Base-by-base conservation (phyloP, 2,113 vertebrate species). In the Labeo rohita region DNA sequence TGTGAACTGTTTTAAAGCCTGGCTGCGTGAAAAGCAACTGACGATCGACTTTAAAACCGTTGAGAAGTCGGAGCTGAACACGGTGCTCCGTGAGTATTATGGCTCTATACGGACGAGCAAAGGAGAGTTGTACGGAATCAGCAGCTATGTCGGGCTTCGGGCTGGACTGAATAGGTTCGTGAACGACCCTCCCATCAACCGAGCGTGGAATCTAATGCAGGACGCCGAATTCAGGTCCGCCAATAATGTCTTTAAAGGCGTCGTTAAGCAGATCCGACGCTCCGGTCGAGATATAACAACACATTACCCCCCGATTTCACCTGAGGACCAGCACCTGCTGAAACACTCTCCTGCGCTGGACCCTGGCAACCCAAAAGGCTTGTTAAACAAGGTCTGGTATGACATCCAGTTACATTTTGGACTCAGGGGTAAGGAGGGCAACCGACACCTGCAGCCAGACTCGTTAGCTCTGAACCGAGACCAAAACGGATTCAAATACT, bases 381-480 rank as follows among this genome's bases (percentile, higher is more conserved):
- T 70, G 8, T 59, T 87, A 11, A 84, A 87, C 21, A 87, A 79
- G n/a, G 86, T 87, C 21, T 84, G 86, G 81, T 87, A 78, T 39
- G 73, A 84, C 47, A 87, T 87, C 45, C 81, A 78, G 36, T 70
- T 87, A 21, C 50, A 78, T 66, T 59, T 84, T n/a, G 86, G 86
- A 72, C 15, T 65, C 59, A 0, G 73, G 49, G 80, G 73, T 6
- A 87, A 87, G 49, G 86, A 87, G 63, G 74, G 86, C 6, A 87
- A 78, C 45, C 80, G 36, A 75, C 79, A 81, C 61, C 79, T 81
- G 59, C 63, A 83, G 52, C 61, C 86, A 65, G 73, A 84, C 80
- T 43, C 61, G 52, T 78, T 78, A 15, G 13, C 47, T 23, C 15
- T 84, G 6, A 79, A 83, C 50, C 61, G 47, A 10, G 74, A 87